Base-by-base conservation (phyloP, 2,888 invertebrate species). In the Microdon myrmicae region DNA sequence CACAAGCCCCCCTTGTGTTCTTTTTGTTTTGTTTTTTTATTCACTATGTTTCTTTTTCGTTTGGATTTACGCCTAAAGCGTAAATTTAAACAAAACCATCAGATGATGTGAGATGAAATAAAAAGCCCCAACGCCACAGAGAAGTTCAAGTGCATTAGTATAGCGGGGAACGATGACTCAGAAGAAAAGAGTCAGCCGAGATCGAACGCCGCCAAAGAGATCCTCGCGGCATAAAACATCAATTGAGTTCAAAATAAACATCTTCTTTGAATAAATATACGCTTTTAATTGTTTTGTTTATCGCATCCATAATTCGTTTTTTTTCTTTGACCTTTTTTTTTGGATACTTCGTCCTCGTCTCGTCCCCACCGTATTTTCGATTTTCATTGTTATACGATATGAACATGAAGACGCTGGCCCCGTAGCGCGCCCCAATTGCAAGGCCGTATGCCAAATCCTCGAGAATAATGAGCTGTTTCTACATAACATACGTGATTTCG, bases 201-300 rank as follows among this genome's bases (percentile, higher is more conserved):
- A 9, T 17, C 22, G 23, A 16, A 28, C 48, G 43, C 29, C 43
- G 10, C 35, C 29, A 13, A 56, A 41, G 43, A 43, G 37, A 48
- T 55, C 37, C 41, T 56, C 28, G 17, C 22, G 7, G 17, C 29
- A 29, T 41, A 41, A n/a, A 59, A 47, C 17, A 59, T 23, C 6
- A 29, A 37, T 37, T 60, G 19, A 20, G 34, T 35, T 20, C 32
- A 61, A 56, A 61, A 61, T 56, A 61, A 49, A 56, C 38, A 45
- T 35, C 41, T 43, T n/a, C n/a, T 31, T 56, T 43, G 37, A 49
- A 32, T 49, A 48, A 44, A 28, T 26, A 58, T 48, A 55, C 12
- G 32, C 35, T 22, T 54, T 54, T 44, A 44, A 61, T 54, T 48
- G 16, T 32, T 43, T 38, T 38, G 47, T 55, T 60, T 47, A 60